Conservation (phyloP, 2,888 invertebrate species). For the Tiliacea citrago region DNA sequence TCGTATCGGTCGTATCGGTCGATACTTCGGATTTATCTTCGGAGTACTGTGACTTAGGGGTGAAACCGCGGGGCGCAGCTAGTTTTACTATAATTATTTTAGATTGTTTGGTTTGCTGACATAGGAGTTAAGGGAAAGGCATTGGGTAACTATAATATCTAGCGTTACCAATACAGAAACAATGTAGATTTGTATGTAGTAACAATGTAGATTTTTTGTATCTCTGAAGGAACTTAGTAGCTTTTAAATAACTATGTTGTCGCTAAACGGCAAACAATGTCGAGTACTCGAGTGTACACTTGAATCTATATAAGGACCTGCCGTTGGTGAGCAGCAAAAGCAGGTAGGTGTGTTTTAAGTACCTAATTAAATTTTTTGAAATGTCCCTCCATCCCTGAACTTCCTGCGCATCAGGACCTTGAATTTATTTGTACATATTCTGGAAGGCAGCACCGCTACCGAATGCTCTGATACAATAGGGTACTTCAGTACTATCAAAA, state of each 20-base stretch:
- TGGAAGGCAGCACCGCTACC: neutral
- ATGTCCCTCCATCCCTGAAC: neutral
- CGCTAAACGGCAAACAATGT: slow-evolving; percentile 7
- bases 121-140: neutral
- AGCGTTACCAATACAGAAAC: neutral
- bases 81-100: neutral
- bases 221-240: neutral
- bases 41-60: too few relatives aligned
- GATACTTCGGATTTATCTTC: too few relatives aligned
- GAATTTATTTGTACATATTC: neutral
- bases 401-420: neutral
- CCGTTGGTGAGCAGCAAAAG: neutral
- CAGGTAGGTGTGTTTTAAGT: slow-evolving; percentile 10
- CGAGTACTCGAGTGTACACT: slow-evolving; percentile 7
- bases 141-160: neutral
- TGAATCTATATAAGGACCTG: slow-evolving; percentile 24
- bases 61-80: too few relatives aligned
- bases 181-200: neutral
- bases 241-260: neutral
- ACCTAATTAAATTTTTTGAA: neutral
- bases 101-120: neutral
- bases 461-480: neutral
- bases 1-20: too few relatives aligned
- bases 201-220: neutral
- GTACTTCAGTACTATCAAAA: neutral